Conservation (phyloP, 1,140 invertebrate genomes). For the Drosophila aff. region DNA sequence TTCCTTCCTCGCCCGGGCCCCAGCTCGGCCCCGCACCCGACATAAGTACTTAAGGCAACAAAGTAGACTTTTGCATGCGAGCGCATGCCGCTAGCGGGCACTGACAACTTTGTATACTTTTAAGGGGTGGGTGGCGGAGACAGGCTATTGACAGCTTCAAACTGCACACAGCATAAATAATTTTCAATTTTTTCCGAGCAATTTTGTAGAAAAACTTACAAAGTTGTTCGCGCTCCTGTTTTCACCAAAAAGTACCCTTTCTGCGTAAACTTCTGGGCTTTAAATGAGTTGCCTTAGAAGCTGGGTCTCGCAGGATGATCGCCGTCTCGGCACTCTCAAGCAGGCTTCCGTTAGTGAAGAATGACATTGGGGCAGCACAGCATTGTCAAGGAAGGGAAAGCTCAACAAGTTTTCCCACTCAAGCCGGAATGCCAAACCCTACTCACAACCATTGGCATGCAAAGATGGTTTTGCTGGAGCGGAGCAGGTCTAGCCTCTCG, state of each 20-base stretch:
- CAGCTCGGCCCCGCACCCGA: slow-evolving; percentile 36
- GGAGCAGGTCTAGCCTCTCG: slow-evolving; percentile 12
- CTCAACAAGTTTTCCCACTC: slow-evolving; percentile 81
- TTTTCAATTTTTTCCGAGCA: slow-evolving; percentile 80
- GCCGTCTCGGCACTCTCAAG: slow-evolving; percentile 8
- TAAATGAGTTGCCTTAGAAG: slow-evolving; percentile 72
- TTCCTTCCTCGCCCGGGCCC: slow-evolving; percentile 25
- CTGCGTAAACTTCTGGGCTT: slow-evolving; percentile 55
- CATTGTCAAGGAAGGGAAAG: slow-evolving; percentile 7
- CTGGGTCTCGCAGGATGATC: background rate
- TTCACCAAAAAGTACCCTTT: slow-evolving; percentile 39
- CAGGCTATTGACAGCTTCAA: slow-evolving; percentile 74
- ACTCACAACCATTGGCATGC: slow-evolving; percentile 26
- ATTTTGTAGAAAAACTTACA: slow-evolving; percentile 76
- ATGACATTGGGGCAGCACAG: slow-evolving; percentile 12
- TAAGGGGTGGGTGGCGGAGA: slow-evolving; percentile 11
- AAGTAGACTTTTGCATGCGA: slow-evolving; percentile 81
- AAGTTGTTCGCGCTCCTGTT: slow-evolving; percentile 59
- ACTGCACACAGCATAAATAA: slow-evolving; percentile 78
- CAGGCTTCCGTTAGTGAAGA: slow-evolving; percentile 17
- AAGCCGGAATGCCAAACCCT: slow-evolving; percentile 10
- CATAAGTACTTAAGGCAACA: slow-evolving; percentile 83
- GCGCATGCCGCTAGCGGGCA: slow-evolving; percentile 70
- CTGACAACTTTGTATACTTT: slow-evolving; percentile 73
- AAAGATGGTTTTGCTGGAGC: slow-evolving; percentile 4